These are phyloP conservation scores for Eulemur rubriventer DNA, from an alignment of 2,797 vertebrate species.

Conservation along the genomic window DNA sequence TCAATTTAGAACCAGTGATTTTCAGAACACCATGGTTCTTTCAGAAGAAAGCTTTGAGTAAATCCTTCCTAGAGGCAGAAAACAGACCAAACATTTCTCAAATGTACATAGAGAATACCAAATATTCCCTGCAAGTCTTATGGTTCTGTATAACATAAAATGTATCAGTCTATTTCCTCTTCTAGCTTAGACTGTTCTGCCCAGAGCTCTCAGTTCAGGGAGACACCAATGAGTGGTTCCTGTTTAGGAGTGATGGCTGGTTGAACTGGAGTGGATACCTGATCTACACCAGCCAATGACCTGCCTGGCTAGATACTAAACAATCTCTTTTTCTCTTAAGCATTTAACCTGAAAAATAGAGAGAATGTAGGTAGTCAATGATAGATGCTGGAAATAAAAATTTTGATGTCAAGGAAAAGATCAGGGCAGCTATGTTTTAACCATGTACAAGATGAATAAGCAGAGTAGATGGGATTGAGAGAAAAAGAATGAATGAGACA, in stretches of 20 bases:
- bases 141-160: not conserved
- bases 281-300: not conserved
- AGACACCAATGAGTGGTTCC: not conserved
- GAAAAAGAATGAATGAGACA: not conserved
- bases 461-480: not conserved
- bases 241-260: not conserved
- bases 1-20: not conserved
- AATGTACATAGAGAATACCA: not conserved
- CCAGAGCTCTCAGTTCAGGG: not conserved
- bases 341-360: slow-evolving; percentile 17
- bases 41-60: not conserved
- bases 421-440: not conserved
- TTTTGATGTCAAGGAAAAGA: slow-evolving; percentile 17
- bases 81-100: not conserved
- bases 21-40: not conserved
- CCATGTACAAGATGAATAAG: not conserved
- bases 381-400: slow-evolving; percentile 29
- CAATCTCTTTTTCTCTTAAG: slow-evolving; percentile 8
- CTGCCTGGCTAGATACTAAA: not conserved
- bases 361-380: not conserved
- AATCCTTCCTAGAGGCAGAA: not conserved
- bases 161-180: not conserved
- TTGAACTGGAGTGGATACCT: not conserved
- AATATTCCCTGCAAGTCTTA: not conserved
- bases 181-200: not conserved